These are phyloP conservation scores for Gadopsis bispinosus DNA, from an alignment of 2,797 vertebrate genomes.

Conservation along the genomic window DNA sequence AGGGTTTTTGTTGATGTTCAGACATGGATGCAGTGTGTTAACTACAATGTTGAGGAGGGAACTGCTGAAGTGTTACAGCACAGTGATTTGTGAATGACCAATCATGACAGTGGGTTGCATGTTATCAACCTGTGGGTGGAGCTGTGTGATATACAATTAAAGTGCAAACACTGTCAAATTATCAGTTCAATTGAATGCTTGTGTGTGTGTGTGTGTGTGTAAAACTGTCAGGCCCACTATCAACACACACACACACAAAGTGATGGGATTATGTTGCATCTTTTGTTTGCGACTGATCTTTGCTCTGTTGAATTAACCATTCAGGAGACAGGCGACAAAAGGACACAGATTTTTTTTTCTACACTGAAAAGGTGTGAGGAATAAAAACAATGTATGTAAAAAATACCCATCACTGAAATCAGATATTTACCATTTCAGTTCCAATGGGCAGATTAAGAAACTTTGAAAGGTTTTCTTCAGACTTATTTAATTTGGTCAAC, in stretches of 20 bases:
- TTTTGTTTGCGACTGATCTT: constrained; percentile 34
- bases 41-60: background rate
- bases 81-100: constrained; percentile 34
- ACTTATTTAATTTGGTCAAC: constrained; percentile 1
- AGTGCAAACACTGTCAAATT: constrained; percentile 1
- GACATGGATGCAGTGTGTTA: background rate
- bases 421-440: background rate
- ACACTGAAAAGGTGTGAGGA: background rate
- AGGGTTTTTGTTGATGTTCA: background rate
- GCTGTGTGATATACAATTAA: background rate
- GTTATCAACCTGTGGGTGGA: constrained; percentile 28
- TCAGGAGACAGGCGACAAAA: background rate
- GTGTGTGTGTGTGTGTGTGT: background rate
- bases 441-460: background rate
- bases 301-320: constrained; percentile 11
- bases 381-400: background rate
- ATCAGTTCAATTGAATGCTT: background rate
- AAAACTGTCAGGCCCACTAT: background rate
- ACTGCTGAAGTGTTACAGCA: background rate
- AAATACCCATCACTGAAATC: background rate
- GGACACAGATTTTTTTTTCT: background rate
- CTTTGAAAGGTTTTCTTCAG: background rate
- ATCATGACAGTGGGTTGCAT: constrained; percentile 30
- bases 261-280: constrained; percentile 42
- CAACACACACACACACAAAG: background rate